Conservation (phyloP, 1,140 invertebrate genomes). For the Anagrus nilaparvatae region DNA sequence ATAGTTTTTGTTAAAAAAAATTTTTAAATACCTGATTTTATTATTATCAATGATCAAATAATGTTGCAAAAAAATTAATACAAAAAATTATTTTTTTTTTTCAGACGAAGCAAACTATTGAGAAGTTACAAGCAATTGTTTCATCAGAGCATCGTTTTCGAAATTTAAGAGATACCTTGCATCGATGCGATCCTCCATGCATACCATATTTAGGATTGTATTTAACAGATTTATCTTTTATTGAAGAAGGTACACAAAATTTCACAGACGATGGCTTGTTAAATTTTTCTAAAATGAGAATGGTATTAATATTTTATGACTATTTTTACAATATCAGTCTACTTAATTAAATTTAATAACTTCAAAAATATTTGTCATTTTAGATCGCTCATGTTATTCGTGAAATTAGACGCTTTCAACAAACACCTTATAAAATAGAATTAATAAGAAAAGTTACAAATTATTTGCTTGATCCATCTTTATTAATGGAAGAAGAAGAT, state of each 20-base stretch:
- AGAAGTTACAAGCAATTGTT: slow-evolving; percentile 75
- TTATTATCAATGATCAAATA: not conserved
- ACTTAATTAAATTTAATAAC: too few species aligned
- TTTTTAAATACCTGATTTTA: not conserved
- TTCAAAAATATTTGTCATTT: too few species aligned
- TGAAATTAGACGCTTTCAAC: slow-evolving; percentile 86
- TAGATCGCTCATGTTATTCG: slow-evolving; percentile 72
- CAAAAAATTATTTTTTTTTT: slow-evolving; percentile 23
- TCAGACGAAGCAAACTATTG: slow-evolving; percentile 80
- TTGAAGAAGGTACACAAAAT: slow-evolving; percentile 89
- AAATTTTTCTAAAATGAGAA: slow-evolving; percentile 94
- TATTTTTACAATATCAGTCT: not conserved
- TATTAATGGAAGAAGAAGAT: slow-evolving; percentile 72
- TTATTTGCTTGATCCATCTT: slow-evolving; percentile 69
- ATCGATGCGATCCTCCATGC: slow-evolving; percentile 86
- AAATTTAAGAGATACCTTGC: slow-evolving; percentile 77
- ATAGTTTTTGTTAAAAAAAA: too few species aligned
- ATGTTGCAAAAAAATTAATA: not conserved
- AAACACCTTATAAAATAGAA: slow-evolving; percentile 87
- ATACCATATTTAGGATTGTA: slow-evolving; percentile 91
- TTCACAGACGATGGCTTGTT: slow-evolving; percentile 84
- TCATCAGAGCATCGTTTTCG: slow-evolving; percentile 84
- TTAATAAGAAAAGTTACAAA: slow-evolving; percentile 68
- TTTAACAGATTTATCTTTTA: slow-evolving; percentile 85
- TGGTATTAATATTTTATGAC: slow-evolving; percentile 55